Conservation (phyloP, 2,113 vertebrate species). For the Opisthocomus hoazin region DNA sequence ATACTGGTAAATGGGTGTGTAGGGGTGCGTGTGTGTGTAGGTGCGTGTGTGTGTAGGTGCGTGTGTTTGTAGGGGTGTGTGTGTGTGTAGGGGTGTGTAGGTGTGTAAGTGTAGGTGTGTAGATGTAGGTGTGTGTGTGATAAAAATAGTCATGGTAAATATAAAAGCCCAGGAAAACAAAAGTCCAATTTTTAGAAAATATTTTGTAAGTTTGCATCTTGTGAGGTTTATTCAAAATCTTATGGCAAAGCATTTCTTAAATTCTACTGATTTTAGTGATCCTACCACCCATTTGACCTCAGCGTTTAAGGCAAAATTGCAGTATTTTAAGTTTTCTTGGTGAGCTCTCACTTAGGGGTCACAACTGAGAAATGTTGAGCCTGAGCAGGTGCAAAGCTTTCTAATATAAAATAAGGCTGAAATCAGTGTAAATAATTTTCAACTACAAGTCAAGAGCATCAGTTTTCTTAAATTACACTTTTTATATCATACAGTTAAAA, state of each 20-base stretch:
- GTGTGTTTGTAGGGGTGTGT: fast-evolving
- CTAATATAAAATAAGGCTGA: not conserved
- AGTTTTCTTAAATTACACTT: not conserved
- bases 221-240: not conserved
- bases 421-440: not conserved
- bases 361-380: not conserved
- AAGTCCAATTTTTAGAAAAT: not conserved
- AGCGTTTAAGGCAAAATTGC: not conserved
- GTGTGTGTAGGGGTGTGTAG: fast-evolving
- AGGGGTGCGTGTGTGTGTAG: too few relatives aligned
- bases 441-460: not conserved
- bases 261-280: not conserved
- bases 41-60: too few relatives aligned
- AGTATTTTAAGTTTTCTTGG: not conserved
- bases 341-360: not conserved
- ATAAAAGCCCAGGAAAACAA: not conserved
- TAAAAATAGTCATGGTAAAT: not conserved
- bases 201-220: not conserved
- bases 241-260: not conserved
- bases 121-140: too few relatives aligned
- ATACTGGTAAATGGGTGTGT: not conserved
- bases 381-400: not conserved
- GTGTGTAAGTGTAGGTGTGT: too few relatives aligned
- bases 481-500: not conserved
- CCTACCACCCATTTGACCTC: not conserved